phyloP scores from a whole-genome alignment of 2,888 invertebrate genomes.

The Pherbina coryleti region DNA sequence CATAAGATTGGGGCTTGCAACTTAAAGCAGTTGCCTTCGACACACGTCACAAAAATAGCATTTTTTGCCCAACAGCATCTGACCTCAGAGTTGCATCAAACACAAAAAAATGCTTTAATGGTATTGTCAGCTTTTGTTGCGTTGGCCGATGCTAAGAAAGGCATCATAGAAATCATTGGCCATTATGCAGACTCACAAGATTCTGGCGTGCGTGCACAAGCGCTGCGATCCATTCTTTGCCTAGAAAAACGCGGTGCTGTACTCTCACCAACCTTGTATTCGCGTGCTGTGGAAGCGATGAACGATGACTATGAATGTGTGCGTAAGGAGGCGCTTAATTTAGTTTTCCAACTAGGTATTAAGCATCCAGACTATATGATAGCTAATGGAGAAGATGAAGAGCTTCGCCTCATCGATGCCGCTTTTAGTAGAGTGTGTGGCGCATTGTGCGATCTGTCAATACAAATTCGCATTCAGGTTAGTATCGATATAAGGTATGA shows the following conservation, averaged over 20 bases:
- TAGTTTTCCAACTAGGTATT: constrained; percentile 88
- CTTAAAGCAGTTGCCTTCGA: constrained; percentile 56
- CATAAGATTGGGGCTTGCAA: constrained; percentile 63
- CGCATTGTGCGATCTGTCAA: constrained; percentile 91
- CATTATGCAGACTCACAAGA: constrained; percentile 90
- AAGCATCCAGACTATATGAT: constrained; percentile 86
- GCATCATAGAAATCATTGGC: constrained; percentile 80
- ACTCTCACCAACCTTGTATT: constrained; percentile 77
- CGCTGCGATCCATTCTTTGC: constrained; percentile 87
- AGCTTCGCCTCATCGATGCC: constrained; percentile 91
- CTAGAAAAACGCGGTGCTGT: constrained; percentile 86
- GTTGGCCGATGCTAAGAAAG: constrained; percentile 73
- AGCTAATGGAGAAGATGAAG: constrained; percentile 80
- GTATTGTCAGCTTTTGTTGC: constrained; percentile 63
- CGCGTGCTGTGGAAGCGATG: constrained; percentile 79
- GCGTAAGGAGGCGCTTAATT: constrained; percentile 84
- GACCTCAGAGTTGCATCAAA: constrained; percentile 64
- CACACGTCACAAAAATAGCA: constrained; percentile 65
- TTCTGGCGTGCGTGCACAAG: constrained; percentile 90
- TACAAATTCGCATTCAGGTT: constrained; percentile 83
- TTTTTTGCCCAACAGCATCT: constrained; percentile 65
- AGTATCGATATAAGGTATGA: not conserved
- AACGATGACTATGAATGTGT: constrained; percentile 96
- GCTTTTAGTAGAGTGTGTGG: constrained; percentile 96
- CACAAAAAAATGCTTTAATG: constrained; percentile 67